Conservation (phyloP, 2,797 vertebrate genomes). For the Aulostomus chinensis region DNA sequence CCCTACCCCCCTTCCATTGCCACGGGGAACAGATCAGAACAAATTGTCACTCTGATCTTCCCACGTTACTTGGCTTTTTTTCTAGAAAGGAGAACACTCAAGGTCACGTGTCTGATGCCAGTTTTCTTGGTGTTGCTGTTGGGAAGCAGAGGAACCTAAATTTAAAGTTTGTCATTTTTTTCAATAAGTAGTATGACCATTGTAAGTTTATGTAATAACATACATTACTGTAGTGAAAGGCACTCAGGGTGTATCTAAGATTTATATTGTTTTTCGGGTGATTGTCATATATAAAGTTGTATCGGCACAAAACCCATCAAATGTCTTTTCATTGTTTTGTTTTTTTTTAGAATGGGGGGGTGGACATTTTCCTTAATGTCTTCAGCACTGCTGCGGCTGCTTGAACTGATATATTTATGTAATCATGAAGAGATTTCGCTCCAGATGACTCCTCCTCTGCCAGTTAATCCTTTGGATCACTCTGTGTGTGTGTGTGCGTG, state of each 20-base stretch:
- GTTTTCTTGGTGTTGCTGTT: neutral
- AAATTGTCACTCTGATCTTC: conserved; percentile 57
- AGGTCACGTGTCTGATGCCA: conserved; percentile 9
- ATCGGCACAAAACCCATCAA: too few species aligned
- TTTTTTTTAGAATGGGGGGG: too few species aligned
- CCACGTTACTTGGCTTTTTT: conserved; percentile 11
- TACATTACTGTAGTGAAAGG: too few species aligned
- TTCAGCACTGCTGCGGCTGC: neutral
- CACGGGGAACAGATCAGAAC: conserved; percentile 51
- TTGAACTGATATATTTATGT: conserved; percentile 21
- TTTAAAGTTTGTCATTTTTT: too few species aligned
- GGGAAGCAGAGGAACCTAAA: neutral
- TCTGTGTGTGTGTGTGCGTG: neutral
- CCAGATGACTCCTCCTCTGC: conserved; percentile 30
- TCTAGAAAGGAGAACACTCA: conserved; percentile 22
- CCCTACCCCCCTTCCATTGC: conserved; percentile 8
- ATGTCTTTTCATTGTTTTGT: too few species aligned
- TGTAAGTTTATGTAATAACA: too few species aligned
- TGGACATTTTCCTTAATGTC: too few species aligned
- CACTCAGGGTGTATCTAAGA: too few species aligned
- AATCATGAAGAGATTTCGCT: conserved; percentile 45
- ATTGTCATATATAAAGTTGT: too few species aligned
- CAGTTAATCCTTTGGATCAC: conserved; percentile 45
- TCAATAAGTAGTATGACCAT: too few species aligned
- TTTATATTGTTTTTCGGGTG: too few species aligned